These are phyloP conservation scores for Diplosoma virens DNA, from an alignment of 23 tunicate genomes.

Conservation along the genomic window DNA sequence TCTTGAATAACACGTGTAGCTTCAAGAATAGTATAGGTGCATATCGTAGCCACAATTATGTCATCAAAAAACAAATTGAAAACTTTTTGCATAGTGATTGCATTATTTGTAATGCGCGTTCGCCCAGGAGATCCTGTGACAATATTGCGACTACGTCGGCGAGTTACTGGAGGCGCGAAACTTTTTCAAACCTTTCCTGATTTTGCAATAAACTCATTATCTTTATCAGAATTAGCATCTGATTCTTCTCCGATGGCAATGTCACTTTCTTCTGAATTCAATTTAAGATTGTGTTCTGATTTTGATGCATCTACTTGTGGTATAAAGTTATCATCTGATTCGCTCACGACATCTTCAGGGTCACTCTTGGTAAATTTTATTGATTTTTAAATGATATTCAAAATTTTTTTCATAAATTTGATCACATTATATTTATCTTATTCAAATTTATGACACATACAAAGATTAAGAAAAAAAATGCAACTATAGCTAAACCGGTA, in stretches of 20 bases:
- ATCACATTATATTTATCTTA: too few relatives aligned
- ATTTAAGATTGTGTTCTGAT: not conserved
- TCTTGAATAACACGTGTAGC: conserved; percentile 19
- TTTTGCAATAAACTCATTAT: conserved; percentile 5
- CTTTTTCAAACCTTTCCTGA: not conserved
- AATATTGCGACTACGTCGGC: conserved; percentile 17
- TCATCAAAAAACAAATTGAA: conserved; percentile 11
- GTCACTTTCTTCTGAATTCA: conserved; percentile 9
- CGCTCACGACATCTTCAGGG: too few relatives aligned
- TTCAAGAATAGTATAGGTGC: conserved; percentile 15
- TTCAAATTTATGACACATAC: too few relatives aligned
- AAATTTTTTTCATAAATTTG: too few relatives aligned
- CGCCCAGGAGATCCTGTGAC: conserved; percentile 23
- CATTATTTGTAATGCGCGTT: conserved; percentile 16
- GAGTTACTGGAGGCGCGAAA: conserved; percentile 20
- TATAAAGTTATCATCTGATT: too few relatives aligned
- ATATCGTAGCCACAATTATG: not conserved
- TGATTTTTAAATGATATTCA: too few relatives aligned
- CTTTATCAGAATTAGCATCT: not conserved
- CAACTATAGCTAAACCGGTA: too few relatives aligned
- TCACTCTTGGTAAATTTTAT: too few relatives aligned
- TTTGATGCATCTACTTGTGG: too few relatives aligned
- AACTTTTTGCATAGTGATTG: conserved; percentile 6
- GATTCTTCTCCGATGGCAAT: not conserved
- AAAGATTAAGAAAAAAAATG: too few relatives aligned